Evolutionary conservation across 1,140 invertebrate species (phyloP), one percentile per base, ranked within the genome.

Genomic region (Zophobas atratus): DNA sequence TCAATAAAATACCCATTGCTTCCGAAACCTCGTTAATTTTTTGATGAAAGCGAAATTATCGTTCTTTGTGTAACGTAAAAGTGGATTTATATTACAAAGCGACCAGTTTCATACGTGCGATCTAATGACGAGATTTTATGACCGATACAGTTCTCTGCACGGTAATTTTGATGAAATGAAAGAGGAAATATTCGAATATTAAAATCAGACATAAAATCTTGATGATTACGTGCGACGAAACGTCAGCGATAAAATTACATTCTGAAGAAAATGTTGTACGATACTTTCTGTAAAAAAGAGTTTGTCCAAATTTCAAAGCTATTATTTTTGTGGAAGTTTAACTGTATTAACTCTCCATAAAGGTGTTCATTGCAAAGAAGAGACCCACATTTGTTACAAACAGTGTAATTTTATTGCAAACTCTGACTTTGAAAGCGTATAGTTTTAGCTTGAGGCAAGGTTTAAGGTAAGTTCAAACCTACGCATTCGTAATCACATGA

Each of bases 21-120:
- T 67, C 20, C 38, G 8, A 67, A 67, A 41, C 60, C 60, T 67
- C 60, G 60, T 67, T 67, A 67, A 67, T 67, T 67, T 67, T 67
- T 41, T 67, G 60, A 67, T 67, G 60, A 67, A 43, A 32, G 60
- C 6, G 39, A 39, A 67, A 67, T 67, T 41, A 67, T 67, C 20
- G 60, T 43, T 67, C 56, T 67, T 67, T 67, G 60, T 67, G 60
- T 41, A 43, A 67, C 60, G 60, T 67, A 67, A 67, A 67, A 67
- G 60, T 67, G 39, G 60, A 67, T 67, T 67, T 67, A 67, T 67
- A 67, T 67, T 67, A 67, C 60, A 67, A 67, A 67, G 60, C 60
- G 60, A 67, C 6, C 60, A 67, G 33, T 67, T 67, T 67, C 60
- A 67, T 67, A 67, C 60, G 60, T 43, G 39, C 39, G 35, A 67